Evolutionary conservation across 2,113 vertebrate species (phyloP).

Genomic region (Channa maculata): DNA sequence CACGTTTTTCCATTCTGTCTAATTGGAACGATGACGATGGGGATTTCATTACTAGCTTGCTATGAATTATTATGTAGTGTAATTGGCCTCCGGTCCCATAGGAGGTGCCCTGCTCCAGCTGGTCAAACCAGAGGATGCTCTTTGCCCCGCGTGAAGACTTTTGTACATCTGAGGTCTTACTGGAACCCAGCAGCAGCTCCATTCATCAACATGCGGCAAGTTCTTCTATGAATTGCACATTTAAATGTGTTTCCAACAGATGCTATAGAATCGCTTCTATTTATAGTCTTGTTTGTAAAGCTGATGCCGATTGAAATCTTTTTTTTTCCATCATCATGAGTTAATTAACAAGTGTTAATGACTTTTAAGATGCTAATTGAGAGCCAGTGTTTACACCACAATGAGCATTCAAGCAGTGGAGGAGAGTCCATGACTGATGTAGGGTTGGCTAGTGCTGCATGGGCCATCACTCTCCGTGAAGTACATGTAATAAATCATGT

Average conservation of each 20-base stretch:
- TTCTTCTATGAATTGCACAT: slow-evolving; percentile 32
- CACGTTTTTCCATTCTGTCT: slow-evolving; percentile 64
- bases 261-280: slow-evolving; percentile 33
- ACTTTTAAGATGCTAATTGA: slow-evolving; percentile 59
- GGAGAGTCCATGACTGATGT: slow-evolving; percentile 33
- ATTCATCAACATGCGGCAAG: background rate
- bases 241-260: slow-evolving; percentile 23
- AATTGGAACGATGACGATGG: slow-evolving; percentile 82
- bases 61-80: slow-evolving; percentile 83
- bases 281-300: slow-evolving; percentile 35
- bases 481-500: slow-evolving; percentile 82
- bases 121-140: slow-evolving; percentile 67
- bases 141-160: slow-evolving; percentile 57
- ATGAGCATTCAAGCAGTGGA: slow-evolving; percentile 41
- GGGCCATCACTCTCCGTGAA: slow-evolving; percentile 43
- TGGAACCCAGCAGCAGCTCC: slow-evolving; percentile 5
- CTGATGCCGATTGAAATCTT: slow-evolving; percentile 59
- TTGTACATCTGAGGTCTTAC: slow-evolving; percentile 51
- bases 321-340: slow-evolving; percentile 61
- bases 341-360: slow-evolving; percentile 75
- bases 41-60: slow-evolving; percentile 80
- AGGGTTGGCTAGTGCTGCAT: slow-evolving; percentile 17
- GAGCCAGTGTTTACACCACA: slow-evolving; percentile 60
- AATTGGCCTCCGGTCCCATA: slow-evolving; percentile 84
- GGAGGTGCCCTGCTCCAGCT: slow-evolving; percentile 82